Base-by-base conservation (phyloP, 2,888 invertebrate genomes). In the Lycophotia porphyrea region DNA sequence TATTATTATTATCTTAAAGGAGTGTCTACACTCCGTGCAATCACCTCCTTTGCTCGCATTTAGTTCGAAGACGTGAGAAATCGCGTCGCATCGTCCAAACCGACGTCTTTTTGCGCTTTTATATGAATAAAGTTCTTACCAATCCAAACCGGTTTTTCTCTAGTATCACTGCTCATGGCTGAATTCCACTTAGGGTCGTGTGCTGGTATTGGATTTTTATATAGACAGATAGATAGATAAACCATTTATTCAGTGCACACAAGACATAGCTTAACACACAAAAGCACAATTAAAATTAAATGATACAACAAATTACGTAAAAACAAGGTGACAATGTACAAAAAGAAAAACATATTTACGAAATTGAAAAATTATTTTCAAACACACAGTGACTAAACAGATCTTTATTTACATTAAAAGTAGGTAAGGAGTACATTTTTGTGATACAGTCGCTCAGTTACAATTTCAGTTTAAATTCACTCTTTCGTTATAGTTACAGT, bases 1-100 rank as follows among this genome's bases (percentile, higher is more conserved):
- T 81, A 75, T 66, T 39, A 52, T 66, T 66, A 66, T 70, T 58
- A 24, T 34, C 27, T 70, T 52, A n/a, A 63, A 4, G n/a, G 15
- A n/a, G 39, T n/a, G 39, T 39, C 18, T 9, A 39, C 15, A 60
- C 31, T 60, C 21, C 31, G 21, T 18, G n/a, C 1, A 8, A 42
- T 39, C 4, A n/a, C 15, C 15, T n/a, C 21, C 4, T 39, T 63
- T 39, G 1, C 36, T 63, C 18, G 18, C 9, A 9, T 27, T 63
- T 63, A 63, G 39, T 39, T 34, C 58, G 31, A 9, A 60, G 21
- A 21, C 1, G 8, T 61, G 24, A 2, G 2, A 7, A 61, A 24
- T 24, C 34, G 11, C 36, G 24, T 31, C 1, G 18, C 24, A 9
- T 24, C 8, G 49, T 49, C 0, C 0, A 49, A 49, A 24, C 49